Evolutionary conservation across 2,113 vertebrate species (phyloP), one percentile per base, ranked within the genome.

Genomic region (Gambusia holbrooki): DNA sequence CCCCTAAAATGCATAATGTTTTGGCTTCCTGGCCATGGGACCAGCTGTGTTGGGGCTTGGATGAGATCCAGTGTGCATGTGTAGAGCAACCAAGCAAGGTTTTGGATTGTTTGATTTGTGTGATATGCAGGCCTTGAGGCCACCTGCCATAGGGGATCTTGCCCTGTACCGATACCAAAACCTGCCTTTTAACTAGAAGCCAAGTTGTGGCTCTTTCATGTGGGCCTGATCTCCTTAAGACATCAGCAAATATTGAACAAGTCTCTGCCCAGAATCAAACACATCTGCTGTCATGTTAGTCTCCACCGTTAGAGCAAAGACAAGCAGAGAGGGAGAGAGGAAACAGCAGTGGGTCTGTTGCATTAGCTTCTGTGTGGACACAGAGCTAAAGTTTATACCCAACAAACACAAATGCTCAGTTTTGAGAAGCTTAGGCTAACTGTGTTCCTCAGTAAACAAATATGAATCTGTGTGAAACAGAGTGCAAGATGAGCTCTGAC

Each of bases 191-290:
- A 92, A 89, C 82, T 80, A 33, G 76, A 68, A 89, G 91, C 92
- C 91, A 93, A 93, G 84, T 86, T 79, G 76, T 77, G 78, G 77
- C 70, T 85, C 87, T 92, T 91, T 92, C 91, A 88, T 90, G 88
- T 87, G 92, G 88, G 83, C 79, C 81, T 92, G 90, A 93, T 91
- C 91, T 89, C 86, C 71, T 87, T 90, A 92, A 93, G 91, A 85
- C 91, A 35, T 73, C 62, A 30, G 90, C 81, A 93, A 92, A 93
- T 90, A 91, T 92, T 92, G 88, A 92, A 85, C 83, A 84, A 89
- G 88, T 74, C 85, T 88, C 65, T 72, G 86, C 85, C 88, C 88
- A 92, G 85, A 89, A 87, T 89, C 90, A 82, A 86, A 90, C 92
- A 88, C 91, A 92, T 93, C 92, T 93, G 92, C 86, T 91, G 86